phyloP scores from a whole-genome alignment of 2,113 vertebrate genomes.

The Marcusenius ussheri region DNA sequence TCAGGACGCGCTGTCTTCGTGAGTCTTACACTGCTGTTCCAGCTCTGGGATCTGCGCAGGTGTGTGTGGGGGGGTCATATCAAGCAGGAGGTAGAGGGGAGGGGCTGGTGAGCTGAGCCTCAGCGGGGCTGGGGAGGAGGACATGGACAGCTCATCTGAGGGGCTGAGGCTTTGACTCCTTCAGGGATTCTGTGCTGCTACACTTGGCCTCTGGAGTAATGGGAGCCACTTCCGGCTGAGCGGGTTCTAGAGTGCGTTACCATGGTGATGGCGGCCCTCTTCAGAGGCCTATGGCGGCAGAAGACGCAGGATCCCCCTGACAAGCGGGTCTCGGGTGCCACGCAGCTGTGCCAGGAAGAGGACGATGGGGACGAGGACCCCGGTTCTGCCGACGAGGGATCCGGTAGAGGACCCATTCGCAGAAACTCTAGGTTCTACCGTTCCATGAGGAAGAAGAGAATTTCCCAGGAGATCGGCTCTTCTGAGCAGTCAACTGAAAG shows the following conservation, averaged over 20 bases:
- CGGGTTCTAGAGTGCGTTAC: conserved; percentile 7
- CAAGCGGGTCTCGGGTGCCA: conserved; percentile 16
- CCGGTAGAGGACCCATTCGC: conserved; percentile 41
- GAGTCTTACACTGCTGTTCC: conserved; percentile 25
- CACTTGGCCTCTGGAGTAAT: background rate
- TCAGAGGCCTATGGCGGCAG: conserved; percentile 51
- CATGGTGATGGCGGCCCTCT: conserved; percentile 54
- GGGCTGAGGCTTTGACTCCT: conserved; percentile 42
- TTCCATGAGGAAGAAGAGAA: conserved; percentile 60
- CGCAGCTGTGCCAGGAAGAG: conserved; percentile 22
- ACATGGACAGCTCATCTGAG: conserved; percentile 42
- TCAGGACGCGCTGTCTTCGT: conserved; percentile 22
- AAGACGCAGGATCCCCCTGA: conserved; percentile 43
- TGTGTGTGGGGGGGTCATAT: background rate
- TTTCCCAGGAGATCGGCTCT: background rate
- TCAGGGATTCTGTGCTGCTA: conserved; percentile 13
- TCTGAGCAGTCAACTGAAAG: conserved; percentile 38
- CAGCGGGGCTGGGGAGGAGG: background rate
- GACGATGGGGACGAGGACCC: conserved; percentile 52
- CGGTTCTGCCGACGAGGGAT: background rate
- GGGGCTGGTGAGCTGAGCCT: background rate
- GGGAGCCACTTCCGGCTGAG: background rate
- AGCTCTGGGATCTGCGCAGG: background rate
- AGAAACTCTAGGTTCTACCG: conserved; percentile 62
- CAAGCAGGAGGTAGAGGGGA: too few species aligned